Percentiles rank a stretch among this genome's conserved stretches.
Conservation (phyloP, 2,113 vertebrate species). For the Pantherophis guttatus region DNA sequence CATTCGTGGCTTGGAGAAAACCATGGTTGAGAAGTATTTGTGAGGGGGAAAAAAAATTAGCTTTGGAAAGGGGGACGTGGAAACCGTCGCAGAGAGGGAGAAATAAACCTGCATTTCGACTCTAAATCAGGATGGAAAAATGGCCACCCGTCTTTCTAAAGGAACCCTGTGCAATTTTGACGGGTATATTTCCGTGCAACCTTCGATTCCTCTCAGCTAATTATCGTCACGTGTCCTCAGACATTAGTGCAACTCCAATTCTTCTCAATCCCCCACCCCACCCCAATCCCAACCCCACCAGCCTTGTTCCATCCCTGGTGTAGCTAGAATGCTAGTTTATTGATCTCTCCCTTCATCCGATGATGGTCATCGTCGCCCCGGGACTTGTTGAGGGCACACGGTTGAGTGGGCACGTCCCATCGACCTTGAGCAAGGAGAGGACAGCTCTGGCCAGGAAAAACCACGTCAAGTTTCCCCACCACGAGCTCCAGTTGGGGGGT, state of each 20-base stretch:
- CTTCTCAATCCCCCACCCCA: fast-evolving
- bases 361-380: neutral
- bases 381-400: neutral
- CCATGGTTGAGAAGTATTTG: neutral
- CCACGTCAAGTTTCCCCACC: neutral
- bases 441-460: neutral
- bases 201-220: too few species aligned
- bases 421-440: neutral
- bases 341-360: neutral
- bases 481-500: neutral
- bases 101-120: neutral
- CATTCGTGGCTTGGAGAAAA: neutral
- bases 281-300: too few species aligned
- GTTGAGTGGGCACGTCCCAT: neutral
- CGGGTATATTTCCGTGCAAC: fast-evolving
- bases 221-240: neutral
- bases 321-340: neutral
- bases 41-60: neutral
- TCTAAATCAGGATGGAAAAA: neutral
- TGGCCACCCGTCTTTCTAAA: neutral
- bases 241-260: neutral
- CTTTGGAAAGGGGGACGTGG: neutral
- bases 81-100: neutral
- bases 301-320: neutral
- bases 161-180: neutral